A percentile compares a stretch with the other conserved stretches of the same genome.
These are phyloP conservation scores for Hydrocynus forskahlii DNA, from an alignment of 2,797 vertebrate genomes.

Conservation along the genomic window DNA sequence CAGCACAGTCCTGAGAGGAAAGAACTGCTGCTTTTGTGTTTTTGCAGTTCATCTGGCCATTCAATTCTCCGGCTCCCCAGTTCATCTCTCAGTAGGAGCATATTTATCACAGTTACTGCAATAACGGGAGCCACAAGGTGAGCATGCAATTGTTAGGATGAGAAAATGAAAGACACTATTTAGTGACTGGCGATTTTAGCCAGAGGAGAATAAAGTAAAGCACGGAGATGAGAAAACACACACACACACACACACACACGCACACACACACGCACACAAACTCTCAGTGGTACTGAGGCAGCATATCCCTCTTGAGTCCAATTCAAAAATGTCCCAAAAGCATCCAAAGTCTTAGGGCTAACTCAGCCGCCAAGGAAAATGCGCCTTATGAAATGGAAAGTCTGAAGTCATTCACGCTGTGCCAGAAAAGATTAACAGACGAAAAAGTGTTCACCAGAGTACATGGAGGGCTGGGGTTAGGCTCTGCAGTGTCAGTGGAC, in stretches of 20 bases:
- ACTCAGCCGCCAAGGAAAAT: conserved; percentile 78
- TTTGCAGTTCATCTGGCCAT: conserved; percentile 42
- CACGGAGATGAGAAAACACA: conserved; percentile 24
- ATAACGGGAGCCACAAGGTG: conserved; percentile 44
- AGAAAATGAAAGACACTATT: conserved; percentile 44
- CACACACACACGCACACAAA: conserved; percentile 28
- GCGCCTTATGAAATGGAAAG: conserved; percentile 83
- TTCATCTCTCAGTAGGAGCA: conserved; percentile 40
- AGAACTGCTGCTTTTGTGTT: conserved; percentile 22
- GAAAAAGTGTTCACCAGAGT: conserved; percentile 67
- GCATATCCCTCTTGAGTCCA: conserved; percentile 67
- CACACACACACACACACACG: conserved; percentile 26
- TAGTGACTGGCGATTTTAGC: conserved; percentile 48
- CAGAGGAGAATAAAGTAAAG: conserved; percentile 51
- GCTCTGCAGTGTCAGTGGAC: conserved; percentile 46
- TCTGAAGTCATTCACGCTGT: conserved; percentile 80
- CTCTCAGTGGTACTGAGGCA: conserved; percentile 49
- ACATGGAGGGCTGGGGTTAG: conserved; percentile 59
- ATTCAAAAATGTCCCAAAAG: conserved; percentile 75
- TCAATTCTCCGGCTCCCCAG: conserved; percentile 12
- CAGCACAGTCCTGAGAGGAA: not conserved
- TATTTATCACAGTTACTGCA: conserved; percentile 46
- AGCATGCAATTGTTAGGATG: conserved; percentile 43
- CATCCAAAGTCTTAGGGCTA: conserved; percentile 74
- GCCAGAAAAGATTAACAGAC: conserved; percentile 71